These are phyloP conservation scores for Osmoderma eremita DNA, from an alignment of 2,888 invertebrate genomes.

Conservation along the genomic window DNA sequence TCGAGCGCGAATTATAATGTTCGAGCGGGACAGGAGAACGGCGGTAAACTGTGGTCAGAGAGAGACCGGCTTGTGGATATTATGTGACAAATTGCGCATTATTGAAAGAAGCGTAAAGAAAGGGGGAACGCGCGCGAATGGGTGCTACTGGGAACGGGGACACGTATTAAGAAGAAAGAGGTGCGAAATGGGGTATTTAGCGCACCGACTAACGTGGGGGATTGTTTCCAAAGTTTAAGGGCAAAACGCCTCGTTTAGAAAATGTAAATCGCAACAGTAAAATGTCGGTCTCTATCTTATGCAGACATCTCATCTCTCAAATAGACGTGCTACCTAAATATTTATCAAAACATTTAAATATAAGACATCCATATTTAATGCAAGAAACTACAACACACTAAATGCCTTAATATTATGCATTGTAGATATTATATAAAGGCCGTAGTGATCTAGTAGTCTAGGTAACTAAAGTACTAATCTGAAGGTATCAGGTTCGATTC, in stretches of 20 bases:
- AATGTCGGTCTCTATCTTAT: conserved; percentile 5
- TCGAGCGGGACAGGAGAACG: conserved; percentile 39
- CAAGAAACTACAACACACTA: too few species aligned
- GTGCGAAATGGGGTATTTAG: conserved; percentile 61
- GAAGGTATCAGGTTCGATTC: too few species aligned
- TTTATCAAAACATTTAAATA: too few species aligned
- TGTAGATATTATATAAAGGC: too few species aligned
- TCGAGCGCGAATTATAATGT: conserved; percentile 35
- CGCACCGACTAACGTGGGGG: conserved; percentile 55
- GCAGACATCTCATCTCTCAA: not conserved
- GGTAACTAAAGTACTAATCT: too few species aligned
- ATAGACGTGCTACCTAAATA: too few species aligned
- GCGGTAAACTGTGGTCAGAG: conserved; percentile 43
- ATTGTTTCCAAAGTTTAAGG: conserved; percentile 43
- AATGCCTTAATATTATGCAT: too few species aligned
- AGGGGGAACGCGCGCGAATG: conserved; percentile 40
- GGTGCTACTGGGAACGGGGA: conserved; percentile 39
- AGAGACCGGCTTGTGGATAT: conserved; percentile 51
- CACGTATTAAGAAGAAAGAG: conserved; percentile 50
- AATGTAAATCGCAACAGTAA: conserved; percentile 12
- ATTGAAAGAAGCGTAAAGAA: conserved; percentile 58
- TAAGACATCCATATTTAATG: too few species aligned
- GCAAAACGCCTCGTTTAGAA: conserved; percentile 27
- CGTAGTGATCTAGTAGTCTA: too few species aligned
- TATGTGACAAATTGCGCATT: conserved; percentile 63